A percentile compares a stretch with the other conserved stretches of the same genome.
Evolutionary conservation across 2,797 vertebrate species (phyloP).

Genomic region (Apodemus agrarius): DNA sequence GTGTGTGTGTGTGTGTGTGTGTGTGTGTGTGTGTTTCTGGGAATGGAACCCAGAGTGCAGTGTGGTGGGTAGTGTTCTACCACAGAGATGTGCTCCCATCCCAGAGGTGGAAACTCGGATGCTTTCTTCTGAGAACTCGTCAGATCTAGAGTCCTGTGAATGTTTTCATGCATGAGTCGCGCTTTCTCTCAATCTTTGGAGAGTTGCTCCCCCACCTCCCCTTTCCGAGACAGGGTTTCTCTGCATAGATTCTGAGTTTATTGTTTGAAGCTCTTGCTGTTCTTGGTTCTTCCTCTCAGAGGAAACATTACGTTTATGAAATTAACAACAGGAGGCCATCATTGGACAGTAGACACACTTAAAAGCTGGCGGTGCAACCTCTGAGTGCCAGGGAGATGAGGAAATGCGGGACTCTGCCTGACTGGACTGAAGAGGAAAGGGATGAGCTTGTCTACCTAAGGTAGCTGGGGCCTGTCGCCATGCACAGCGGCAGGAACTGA

Average conservation of each 20-base stretch:
- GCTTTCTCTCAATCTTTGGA: not conserved
- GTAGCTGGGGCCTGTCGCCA: no score
- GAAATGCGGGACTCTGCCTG: not conserved
- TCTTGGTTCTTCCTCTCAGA: not conserved
- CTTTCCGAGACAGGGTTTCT: not conserved
- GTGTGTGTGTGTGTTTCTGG: no score
- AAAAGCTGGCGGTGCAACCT: not conserved
- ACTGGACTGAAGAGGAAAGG: not conserved
- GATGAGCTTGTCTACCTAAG: not conserved
- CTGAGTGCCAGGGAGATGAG: not conserved
- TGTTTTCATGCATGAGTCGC: not conserved
- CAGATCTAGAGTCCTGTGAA: not conserved
- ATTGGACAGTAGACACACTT: not conserved
- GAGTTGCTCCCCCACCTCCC: not conserved
- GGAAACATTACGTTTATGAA: not conserved
- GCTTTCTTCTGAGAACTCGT: not conserved
- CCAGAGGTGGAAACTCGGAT: not conserved
- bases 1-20: no score
- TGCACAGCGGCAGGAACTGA: not conserved
- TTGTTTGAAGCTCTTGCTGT: not conserved
- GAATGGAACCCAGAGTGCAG: not conserved
- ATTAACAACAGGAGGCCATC: not conserved
- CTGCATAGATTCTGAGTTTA: not conserved
- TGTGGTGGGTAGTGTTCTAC: not conserved
- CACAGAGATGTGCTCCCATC: not conserved